A percentile compares a stretch with the other conserved stretches of the same genome.
These are phyloP conservation scores for Lepidurus couesii DNA, from an alignment of 1,140 invertebrate genomes.

Conservation along the genomic window DNA sequence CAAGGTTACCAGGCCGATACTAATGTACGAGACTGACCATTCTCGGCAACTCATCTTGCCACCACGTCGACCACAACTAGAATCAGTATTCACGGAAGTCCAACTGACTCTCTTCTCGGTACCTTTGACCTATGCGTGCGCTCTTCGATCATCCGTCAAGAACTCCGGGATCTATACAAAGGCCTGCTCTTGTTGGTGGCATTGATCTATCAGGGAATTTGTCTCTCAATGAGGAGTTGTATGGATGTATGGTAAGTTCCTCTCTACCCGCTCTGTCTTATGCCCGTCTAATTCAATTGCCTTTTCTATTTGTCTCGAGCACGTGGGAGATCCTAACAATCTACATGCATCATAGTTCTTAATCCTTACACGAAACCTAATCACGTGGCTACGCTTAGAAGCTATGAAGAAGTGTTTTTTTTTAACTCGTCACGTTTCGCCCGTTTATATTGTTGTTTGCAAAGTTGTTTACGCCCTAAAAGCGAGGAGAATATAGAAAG, in stretches of 20 bases:
- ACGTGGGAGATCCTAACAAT: background rate
- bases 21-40: background rate
- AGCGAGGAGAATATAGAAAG: no score
- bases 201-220: background rate
- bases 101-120: background rate
- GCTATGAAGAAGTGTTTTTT: background rate
- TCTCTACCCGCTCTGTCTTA: background rate
- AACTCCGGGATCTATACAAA: background rate
- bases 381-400: background rate
- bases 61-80: background rate
- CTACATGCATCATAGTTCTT: background rate
- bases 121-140: conserved; percentile 7
- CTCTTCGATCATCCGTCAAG: background rate
- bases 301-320: background rate
- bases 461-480: no score
- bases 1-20: background rate
- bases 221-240: background rate
- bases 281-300: background rate
- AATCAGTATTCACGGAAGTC: background rate
- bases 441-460: no score
- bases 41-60: background rate
- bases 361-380: background rate
- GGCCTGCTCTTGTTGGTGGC: background rate
- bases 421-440: no score
- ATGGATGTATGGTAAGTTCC: background rate